A percentile compares a stretch with the other conserved stretches of the same genome.
Evolutionary conservation across 2,113 vertebrate species (phyloP).

Genomic region (Catharus fuscescens): DNA sequence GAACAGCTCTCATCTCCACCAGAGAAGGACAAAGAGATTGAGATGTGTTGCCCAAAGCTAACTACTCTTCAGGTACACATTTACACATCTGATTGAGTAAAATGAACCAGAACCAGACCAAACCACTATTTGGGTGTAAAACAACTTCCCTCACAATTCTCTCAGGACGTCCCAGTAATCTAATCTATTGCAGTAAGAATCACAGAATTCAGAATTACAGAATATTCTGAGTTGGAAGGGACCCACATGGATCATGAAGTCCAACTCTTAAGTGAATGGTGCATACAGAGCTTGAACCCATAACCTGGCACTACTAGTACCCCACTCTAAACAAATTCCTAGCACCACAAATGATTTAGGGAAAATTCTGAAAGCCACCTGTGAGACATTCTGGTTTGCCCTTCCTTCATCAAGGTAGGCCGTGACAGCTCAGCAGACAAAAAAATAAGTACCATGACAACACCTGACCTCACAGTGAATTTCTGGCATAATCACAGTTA

Average conservation of each 20-base stretch:
- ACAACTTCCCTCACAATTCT: background rate
- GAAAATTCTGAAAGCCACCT: background rate
- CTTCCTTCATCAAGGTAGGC: background rate
- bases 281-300: background rate
- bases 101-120: background rate
- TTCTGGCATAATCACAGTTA: background rate
- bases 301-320: background rate
- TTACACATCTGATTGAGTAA: background rate
- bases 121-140: background rate
- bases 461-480: background rate
- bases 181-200: background rate
- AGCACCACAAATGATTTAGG: background rate
- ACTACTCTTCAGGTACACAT: background rate
- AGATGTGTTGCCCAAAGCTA: background rate
- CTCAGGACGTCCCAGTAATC: background rate
- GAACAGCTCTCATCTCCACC: background rate
- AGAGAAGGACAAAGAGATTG: background rate
- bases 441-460: background rate
- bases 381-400: background rate
- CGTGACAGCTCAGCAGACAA: background rate
- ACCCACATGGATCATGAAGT: background rate
- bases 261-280: background rate
- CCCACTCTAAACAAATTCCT: background rate
- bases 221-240: background rate
- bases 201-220: background rate